Conservation (phyloP, 2,113 vertebrate species). For the Macquaria australasica region DNA sequence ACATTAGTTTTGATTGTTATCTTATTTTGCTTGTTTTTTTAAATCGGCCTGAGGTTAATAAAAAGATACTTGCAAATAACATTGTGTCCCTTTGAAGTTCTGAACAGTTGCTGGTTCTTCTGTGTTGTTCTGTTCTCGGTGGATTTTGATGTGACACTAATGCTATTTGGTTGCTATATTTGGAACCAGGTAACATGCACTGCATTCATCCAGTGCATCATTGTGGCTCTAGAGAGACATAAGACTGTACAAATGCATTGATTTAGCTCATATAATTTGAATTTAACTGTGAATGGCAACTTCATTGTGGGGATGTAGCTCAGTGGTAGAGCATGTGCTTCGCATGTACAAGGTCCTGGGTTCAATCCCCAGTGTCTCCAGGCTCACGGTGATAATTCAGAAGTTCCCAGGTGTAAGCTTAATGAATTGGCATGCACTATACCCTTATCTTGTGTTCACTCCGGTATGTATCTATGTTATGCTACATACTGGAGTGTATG, state of each 20-base stretch:
- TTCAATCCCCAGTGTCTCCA: neutral
- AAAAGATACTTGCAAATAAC: conserved; percentile 1
- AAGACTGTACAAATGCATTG: neutral
- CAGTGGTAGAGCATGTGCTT: conserved; percentile 81
- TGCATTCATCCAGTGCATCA: neutral
- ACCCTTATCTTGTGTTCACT: neutral
- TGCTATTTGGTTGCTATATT: neutral
- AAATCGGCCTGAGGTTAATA: conserved; percentile 16
- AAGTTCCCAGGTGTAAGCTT: neutral
- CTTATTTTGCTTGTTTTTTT: conserved; percentile 8
- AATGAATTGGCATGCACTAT: neutral
- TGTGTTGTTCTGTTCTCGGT: neutral
- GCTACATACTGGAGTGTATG: neutral
- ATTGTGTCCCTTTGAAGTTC: neutral
- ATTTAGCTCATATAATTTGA: neutral
- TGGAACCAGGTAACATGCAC: neutral
- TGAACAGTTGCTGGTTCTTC: neutral
- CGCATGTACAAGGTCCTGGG: conserved; percentile 75
- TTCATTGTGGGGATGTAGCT: conserved; percentile 75
- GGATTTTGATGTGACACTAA: neutral
- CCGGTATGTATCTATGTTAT: no score
- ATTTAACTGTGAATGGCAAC: no score
- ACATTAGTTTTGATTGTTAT: conserved; percentile 24
- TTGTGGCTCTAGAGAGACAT: neutral
- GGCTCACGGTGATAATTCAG: neutral